Evolutionary conservation across 1,140 invertebrate genomes (phyloP).

Genomic region (Hyles euphorbiae): DNA sequence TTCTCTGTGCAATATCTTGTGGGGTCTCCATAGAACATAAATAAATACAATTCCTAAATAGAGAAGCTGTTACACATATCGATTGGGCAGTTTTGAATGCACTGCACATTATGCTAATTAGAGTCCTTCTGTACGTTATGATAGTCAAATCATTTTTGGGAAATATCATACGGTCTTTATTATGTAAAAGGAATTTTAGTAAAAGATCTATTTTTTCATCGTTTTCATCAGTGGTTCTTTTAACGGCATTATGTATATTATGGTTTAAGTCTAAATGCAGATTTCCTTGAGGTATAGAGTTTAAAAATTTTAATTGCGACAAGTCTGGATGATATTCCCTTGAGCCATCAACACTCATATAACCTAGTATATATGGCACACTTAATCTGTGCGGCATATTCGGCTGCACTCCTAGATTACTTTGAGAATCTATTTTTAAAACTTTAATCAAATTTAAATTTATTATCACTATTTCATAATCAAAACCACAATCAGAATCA

Average conservation of each 20-base stretch:
- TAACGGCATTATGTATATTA: slow-evolving; percentile 46
- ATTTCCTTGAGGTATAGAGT: slow-evolving; percentile 27
- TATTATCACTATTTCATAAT: background rate
- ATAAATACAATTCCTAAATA: slow-evolving; percentile 80
- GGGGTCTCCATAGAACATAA: slow-evolving; percentile 78
- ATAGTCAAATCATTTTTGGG: slow-evolving; percentile 70
- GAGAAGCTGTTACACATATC: slow-evolving; percentile 78
- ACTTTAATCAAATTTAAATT: background rate
- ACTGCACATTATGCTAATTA: slow-evolving; percentile 79
- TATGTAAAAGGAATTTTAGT: slow-evolving; percentile 60
- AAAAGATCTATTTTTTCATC: slow-evolving; percentile 58
- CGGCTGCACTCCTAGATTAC: background rate
- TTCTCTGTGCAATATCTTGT: slow-evolving; percentile 54
- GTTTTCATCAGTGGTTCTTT: slow-evolving; percentile 35
- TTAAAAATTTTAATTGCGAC: slow-evolving; percentile 66
- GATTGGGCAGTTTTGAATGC: slow-evolving; percentile 76
- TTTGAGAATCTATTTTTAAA: background rate
- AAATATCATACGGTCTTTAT: slow-evolving; percentile 30
- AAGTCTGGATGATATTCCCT: slow-evolving; percentile 44
- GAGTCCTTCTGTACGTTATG: slow-evolving; percentile 81
- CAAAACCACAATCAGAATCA: no score
- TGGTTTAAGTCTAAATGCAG: slow-evolving; percentile 65
- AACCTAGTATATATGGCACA: slow-evolving; percentile 52
- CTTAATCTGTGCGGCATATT: background rate
- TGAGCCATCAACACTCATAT: slow-evolving; percentile 60